Percentiles rank a stretch among this genome's conserved stretches.
These are phyloP conservation scores for Stictonetta naevosa DNA, from an alignment of 2,113 vertebrate genomes.

Conservation along the genomic window DNA sequence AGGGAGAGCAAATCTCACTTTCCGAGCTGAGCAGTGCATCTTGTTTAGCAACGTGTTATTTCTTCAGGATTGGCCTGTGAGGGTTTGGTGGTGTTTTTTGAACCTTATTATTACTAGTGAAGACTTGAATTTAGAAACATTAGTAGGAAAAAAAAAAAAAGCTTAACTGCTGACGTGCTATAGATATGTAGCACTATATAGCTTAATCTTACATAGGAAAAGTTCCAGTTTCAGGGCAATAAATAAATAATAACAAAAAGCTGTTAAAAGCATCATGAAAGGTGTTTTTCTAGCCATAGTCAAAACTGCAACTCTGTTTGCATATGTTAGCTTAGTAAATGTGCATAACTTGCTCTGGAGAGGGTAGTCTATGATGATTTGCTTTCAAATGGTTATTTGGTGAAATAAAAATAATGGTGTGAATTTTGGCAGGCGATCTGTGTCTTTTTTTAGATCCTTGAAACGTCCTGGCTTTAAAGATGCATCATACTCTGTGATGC, in stretches of 20 bases:
- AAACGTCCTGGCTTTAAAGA: background rate
- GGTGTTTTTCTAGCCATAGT: background rate
- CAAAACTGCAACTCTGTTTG: background rate
- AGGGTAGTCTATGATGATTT: fast-evolving
- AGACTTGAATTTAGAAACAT: background rate
- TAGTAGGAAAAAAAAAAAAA: background rate
- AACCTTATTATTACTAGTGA: background rate
- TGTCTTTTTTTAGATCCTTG: background rate
- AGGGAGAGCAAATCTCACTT: slow-evolving; percentile 12
- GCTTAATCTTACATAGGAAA: fast-evolving
- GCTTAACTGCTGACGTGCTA: background rate
- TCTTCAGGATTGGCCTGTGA: fast-evolving
- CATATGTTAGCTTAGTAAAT: background rate
- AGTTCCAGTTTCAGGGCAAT: background rate
- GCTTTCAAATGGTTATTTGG: background rate
- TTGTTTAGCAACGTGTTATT: fast-evolving
- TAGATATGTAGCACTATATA: fast-evolving
- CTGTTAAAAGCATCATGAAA: background rate
- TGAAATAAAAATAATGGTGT: background rate
- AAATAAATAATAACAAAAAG: background rate
- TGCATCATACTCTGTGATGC: background rate
- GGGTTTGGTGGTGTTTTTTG: background rate
- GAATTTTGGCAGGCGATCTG: background rate
- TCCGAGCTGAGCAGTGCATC: background rate
- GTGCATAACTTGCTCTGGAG: background rate